Conservation (phyloP, 2,113 vertebrate species). For the Dicaeum eximium region DNA sequence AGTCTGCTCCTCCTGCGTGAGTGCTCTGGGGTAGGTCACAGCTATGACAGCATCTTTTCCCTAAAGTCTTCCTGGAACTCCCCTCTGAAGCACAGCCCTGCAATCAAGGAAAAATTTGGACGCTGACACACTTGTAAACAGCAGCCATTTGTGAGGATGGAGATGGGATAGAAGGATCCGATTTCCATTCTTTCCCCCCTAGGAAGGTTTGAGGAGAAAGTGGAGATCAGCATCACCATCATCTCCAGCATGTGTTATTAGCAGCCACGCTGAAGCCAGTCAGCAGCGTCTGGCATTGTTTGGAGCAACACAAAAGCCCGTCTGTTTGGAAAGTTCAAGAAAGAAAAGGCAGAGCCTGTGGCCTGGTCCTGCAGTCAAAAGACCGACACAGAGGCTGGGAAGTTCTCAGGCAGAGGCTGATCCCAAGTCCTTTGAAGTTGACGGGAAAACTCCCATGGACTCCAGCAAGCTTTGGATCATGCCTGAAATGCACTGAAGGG, state of each 20-base stretch:
- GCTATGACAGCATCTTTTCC: not conserved
- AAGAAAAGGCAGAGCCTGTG: conserved; percentile 67
- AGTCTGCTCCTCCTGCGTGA: not conserved
- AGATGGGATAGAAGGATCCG: not conserved
- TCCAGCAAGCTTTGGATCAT: not conserved
- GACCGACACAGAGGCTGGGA: not conserved
- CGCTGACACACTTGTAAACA: not conserved
- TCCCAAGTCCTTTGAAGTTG: conserved; percentile 39
- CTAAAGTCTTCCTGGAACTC: not conserved
- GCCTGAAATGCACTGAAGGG: not conserved
- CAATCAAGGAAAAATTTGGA: not conserved
- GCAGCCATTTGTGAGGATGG: not conserved
- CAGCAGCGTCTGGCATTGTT: conserved; percentile 83
- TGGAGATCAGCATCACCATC: conserved; percentile 45
- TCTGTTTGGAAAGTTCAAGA: conserved; percentile 78
- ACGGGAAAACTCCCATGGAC: not conserved
- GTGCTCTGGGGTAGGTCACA: not conserved
- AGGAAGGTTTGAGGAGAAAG: not conserved
- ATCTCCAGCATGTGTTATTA: conserved; percentile 71
- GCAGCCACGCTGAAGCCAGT: conserved; percentile 67
- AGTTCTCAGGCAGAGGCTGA: conserved; percentile 37
- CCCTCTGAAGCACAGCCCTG: not conserved
- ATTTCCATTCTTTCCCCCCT: not conserved
- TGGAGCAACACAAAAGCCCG: conserved; percentile 81
- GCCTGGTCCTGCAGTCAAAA: conserved; percentile 54